Evolutionary conservation across 2,888 invertebrate species (phyloP), one percentile per base, ranked within the genome.

Genomic region (Dolichopus griseipennis): DNA sequence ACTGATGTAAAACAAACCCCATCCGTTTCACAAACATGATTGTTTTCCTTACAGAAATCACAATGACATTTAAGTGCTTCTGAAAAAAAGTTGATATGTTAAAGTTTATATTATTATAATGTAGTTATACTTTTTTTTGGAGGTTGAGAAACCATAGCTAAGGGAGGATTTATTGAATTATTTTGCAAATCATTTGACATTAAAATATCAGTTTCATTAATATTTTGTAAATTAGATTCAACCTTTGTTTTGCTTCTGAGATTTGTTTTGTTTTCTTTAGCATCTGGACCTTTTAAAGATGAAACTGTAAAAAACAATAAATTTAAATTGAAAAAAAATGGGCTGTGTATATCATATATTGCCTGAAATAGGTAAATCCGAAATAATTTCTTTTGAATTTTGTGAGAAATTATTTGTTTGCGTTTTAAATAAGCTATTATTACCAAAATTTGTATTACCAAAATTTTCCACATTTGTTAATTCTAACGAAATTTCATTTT

Each of bases 1-100:
- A 90, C 89, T 68, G 93, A 90, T 4, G 93, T 91, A 76, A 91
- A 94, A 80, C 95, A 95, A 78, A 88, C 90, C 64, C 95, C 95
- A 82, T 94, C 93, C 6, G 95, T 95, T 79, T 88, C 89, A 82
- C 95, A 95, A 43, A 92, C 92, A 77, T 87, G 84, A 79, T 94
- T 92, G 67, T 85, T 85, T 18, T 88, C 87, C 72, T 83, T 83
- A 76, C 91, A 90, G 75, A 90, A 87, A 77, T 92, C 91, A 83
- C 94, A 95, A 82, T 90, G 90, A 81, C 95, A 95, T 82, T 90
- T 90, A 75, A 93, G 81, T 9, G 71, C 72, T 74, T 75, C 79
- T 80, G 12, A 67, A 52, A 52, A 52, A 6, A 52, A 2, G 2
- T 37, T 37, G 8, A 52, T 52, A 52, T 18, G 2, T 37, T 37